Percentiles rank a stretch among this genome's conserved stretches.
Conservation (phyloP, 2,888 invertebrate genomes). For the Gymnoscelis rufifasciata region DNA sequence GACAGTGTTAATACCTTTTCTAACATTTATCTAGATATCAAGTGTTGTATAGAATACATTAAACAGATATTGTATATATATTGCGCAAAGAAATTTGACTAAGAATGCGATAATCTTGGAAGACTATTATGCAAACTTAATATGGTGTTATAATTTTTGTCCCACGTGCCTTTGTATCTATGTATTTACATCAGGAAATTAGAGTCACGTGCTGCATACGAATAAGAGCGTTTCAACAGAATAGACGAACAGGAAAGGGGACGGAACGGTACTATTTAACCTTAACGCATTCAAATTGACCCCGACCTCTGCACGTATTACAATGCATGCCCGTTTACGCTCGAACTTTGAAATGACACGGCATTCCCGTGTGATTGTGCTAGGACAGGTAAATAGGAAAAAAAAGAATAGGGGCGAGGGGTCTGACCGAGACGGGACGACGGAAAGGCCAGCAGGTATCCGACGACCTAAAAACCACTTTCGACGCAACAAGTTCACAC, state of each 20-base stretch:
- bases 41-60: no score
- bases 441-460: conserved; percentile 60
- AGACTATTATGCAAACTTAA: no score
- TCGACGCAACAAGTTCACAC: conserved; percentile 54
- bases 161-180: conserved; percentile 2
- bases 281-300: conserved; percentile 26
- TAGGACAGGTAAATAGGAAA: conserved; percentile 63
- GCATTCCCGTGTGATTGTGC: conserved; percentile 68
- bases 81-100: no score
- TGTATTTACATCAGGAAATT: conserved; percentile 1
- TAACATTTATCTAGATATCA: no score
- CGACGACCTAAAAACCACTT: conserved; percentile 49
- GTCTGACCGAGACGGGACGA: conserved; percentile 35
- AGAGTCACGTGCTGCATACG: conserved; percentile 16
- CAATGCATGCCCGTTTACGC: conserved; percentile 26
- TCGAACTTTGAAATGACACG: conserved; percentile 29
- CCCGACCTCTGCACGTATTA: conserved; percentile 28
- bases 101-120: no score
- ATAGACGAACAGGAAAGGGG: conserved; percentile 15
- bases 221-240: conserved; percentile 11
- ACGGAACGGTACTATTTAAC: conserved; percentile 21
- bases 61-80: no score
- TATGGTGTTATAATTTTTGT: neutral
- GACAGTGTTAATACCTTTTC: no score
- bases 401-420: conserved; percentile 52